Conservation (phyloP, 2,888 invertebrate genomes). For the Pollenia labialis region DNA sequence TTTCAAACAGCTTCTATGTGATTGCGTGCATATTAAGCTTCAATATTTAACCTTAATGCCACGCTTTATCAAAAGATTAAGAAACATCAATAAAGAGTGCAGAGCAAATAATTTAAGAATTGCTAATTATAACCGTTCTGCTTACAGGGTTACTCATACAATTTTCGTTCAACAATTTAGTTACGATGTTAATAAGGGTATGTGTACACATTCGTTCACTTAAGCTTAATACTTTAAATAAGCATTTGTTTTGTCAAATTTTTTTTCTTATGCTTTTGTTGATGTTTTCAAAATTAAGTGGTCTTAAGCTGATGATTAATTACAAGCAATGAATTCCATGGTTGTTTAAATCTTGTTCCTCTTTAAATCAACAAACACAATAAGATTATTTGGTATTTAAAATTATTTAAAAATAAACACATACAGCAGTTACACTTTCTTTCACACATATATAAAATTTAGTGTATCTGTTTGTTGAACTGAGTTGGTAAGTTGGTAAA, state of each 20-base stretch:
- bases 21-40: no score
- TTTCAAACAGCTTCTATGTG: no score
- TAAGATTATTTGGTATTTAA: slow-evolving; percentile 33
- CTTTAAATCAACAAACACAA: slow-evolving; percentile 46
- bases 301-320: slow-evolving; percentile 60
- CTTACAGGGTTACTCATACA: background rate
- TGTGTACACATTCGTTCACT: background rate
- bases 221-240: slow-evolving; percentile 33
- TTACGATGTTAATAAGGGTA: background rate
- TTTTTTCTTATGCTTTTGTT: slow-evolving; percentile 1
- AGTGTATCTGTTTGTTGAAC: background rate
- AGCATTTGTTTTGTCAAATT: slow-evolving; percentile 10
- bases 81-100: no score
- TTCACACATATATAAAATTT: background rate
- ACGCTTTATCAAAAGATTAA: no score
- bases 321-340: slow-evolving; percentile 45
- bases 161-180: slow-evolving; percentile 2
- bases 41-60: no score
- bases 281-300: slow-evolving; percentile 49
- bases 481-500: background rate
- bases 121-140: background rate
- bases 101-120: no score
- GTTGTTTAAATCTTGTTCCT: slow-evolving; percentile 32
- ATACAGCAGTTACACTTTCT: background rate
- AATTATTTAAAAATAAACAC: slow-evolving; percentile 24